Evolutionary conservation across 2,888 invertebrate genomes (phyloP).

Genomic region (Agapostemon virescens): DNA sequence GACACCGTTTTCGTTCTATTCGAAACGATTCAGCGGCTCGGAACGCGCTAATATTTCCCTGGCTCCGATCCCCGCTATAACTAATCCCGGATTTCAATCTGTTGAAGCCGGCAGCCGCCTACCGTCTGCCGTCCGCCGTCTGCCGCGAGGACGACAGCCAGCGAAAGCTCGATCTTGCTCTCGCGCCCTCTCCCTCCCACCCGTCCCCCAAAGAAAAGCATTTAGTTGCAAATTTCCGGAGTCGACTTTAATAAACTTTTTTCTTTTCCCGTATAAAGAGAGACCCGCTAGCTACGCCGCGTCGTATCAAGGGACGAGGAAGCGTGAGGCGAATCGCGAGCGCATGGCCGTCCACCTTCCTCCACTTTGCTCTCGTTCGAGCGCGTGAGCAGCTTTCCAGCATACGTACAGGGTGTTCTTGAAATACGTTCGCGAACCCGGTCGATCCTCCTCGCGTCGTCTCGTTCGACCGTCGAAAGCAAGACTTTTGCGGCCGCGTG

Average conservation of each 20-base stretch:
- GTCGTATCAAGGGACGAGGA: slow-evolving; percentile 48
- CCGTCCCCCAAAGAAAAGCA: slow-evolving; percentile 15
- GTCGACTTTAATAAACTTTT: slow-evolving; percentile 44
- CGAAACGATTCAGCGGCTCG: slow-evolving; percentile 40
- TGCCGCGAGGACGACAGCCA: slow-evolving; percentile 18
- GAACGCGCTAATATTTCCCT: slow-evolving; percentile 49
- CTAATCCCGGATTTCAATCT: slow-evolving; percentile 46
- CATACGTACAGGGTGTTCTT: neutral
- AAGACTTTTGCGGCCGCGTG: neutral
- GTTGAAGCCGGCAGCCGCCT: slow-evolving; percentile 5
- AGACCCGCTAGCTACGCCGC: slow-evolving; percentile 17
- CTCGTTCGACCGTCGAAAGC: neutral
- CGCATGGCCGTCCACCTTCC: slow-evolving; percentile 31
- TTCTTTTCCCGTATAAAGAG: slow-evolving; percentile 31
- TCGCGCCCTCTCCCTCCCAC: neutral
- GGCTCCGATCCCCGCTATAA: slow-evolving; percentile 25
- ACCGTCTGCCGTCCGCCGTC: slow-evolving; percentile 4
- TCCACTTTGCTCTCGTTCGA: slow-evolving; percentile 19
- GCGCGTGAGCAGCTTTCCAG: neutral
- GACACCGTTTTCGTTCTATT: slow-evolving; percentile 26
- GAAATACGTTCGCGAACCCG: neutral
- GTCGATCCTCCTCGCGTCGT: neutral
- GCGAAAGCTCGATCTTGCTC: neutral
- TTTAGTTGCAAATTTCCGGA: slow-evolving; percentile 53
- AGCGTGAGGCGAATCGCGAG: slow-evolving; percentile 60